A percentile compares a stretch with the other conserved stretches of the same genome.
Evolutionary conservation across 2,888 invertebrate species (phyloP).

Genomic region (Xylophagus ater): DNA sequence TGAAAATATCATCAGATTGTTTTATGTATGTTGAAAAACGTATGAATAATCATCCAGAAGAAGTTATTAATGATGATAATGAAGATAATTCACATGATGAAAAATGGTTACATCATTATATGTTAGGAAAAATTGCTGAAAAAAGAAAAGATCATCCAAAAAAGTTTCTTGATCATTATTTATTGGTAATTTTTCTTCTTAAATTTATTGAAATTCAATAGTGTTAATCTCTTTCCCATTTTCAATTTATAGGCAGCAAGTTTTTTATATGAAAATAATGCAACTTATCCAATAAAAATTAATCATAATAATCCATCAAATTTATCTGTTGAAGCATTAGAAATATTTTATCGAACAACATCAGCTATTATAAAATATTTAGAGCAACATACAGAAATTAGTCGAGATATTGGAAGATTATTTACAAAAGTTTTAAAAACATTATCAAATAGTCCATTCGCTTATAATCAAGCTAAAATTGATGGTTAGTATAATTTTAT

Average conservation of each 20-base stretch:
- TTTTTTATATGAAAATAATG: conserved; percentile 65
- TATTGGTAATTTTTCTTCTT: conserved; percentile 42
- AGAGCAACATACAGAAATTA: conserved; percentile 56
- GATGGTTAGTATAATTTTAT: conserved; percentile 25
- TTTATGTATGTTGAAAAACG: conserved; percentile 59
- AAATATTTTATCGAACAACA: conserved; percentile 74
- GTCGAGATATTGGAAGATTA: conserved; percentile 50
- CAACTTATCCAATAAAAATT: conserved; percentile 76
- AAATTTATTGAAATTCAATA: conserved; percentile 2
- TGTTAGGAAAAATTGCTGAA: conserved; percentile 91
- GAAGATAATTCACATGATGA: conserved; percentile 63
- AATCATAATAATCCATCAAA: conserved; percentile 73
- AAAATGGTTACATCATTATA: conserved; percentile 85
- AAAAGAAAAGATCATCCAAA: conserved; percentile 66
- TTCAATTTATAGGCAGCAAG: conserved; percentile 50
- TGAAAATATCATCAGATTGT: conserved; percentile 66
- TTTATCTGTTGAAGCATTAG: conserved; percentile 78
- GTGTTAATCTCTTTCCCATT: conserved; percentile 2
- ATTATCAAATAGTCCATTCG: conserved; percentile 41
- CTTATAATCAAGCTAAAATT: conserved; percentile 40
- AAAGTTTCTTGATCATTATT: conserved; percentile 67
- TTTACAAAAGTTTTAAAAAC: conserved; percentile 41
- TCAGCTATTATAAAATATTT: conserved; percentile 81
- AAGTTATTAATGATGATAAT: conserved; percentile 18
- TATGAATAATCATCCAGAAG: conserved; percentile 37